These are phyloP conservation scores for Drosophila saltans DNA, from an alignment of 1,140 invertebrate genomes.

Conservation along the genomic window DNA sequence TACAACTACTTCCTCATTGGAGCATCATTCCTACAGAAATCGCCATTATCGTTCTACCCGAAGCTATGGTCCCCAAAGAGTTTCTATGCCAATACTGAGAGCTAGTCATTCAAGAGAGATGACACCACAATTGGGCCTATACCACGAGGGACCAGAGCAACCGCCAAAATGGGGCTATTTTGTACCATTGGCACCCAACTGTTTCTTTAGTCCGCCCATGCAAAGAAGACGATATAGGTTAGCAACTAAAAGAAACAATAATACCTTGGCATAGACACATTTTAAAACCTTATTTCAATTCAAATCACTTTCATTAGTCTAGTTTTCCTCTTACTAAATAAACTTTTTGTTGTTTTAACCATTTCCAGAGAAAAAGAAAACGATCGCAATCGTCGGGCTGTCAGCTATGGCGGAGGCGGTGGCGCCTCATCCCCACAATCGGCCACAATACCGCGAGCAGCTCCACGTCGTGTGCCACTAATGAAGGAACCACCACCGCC, in stretches of 20 bases:
- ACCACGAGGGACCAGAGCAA: slow-evolving; percentile 53
- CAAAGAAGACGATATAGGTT: slow-evolving; percentile 69
- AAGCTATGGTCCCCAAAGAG: slow-evolving; percentile 52
- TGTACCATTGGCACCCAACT: slow-evolving; percentile 70
- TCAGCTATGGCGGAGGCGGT: slow-evolving; percentile 67
- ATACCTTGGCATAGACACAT: too few species aligned
- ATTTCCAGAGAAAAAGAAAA: slow-evolving; percentile 77
- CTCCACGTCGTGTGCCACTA: slow-evolving; percentile 72
- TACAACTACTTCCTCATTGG: slow-evolving; percentile 67
- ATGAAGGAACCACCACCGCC: slow-evolving; percentile 82
- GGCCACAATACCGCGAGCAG: slow-evolving; percentile 75
- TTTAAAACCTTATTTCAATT: too few species aligned
- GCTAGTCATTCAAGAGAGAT: slow-evolving; percentile 57
- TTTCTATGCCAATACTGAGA: slow-evolving; percentile 60
- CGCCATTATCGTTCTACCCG: slow-evolving; percentile 40
- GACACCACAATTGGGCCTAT: slow-evolving; percentile 69
- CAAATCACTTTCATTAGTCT: neutral
- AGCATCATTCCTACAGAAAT: slow-evolving; percentile 57
- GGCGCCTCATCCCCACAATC: slow-evolving; percentile 50
- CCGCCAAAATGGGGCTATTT: slow-evolving; percentile 78
- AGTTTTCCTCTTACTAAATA: slow-evolving; percentile 8
- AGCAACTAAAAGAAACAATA: neutral
- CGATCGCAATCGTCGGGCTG: slow-evolving; percentile 78
- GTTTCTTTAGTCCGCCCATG: slow-evolving; percentile 77
- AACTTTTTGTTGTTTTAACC: neutral